Conservation (phyloP, 2,888 invertebrate genomes). For the Acrobasis consociella region DNA sequence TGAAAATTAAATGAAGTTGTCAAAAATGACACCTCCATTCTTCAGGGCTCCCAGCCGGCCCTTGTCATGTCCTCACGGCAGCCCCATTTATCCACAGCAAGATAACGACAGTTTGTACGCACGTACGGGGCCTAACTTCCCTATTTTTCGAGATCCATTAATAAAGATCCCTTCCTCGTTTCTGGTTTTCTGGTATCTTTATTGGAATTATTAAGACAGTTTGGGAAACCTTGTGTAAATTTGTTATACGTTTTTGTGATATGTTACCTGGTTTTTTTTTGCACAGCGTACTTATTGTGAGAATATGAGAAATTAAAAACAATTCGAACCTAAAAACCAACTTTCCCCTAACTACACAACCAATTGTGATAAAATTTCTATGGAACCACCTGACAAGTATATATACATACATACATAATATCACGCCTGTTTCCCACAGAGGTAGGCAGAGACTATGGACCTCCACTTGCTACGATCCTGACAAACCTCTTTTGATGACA, state of each 20-base stretch:
- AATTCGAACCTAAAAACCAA: too few species aligned
- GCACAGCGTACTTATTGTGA: too few species aligned
- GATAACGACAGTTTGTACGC: constrained; percentile 39
- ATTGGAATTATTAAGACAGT: constrained; percentile 18
- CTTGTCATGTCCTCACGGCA: constrained; percentile 37
- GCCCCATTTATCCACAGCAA: constrained; percentile 40
- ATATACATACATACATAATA: too few species aligned
- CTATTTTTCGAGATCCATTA: constrained; percentile 31
- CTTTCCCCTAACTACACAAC: too few species aligned
- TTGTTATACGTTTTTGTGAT: neutral
- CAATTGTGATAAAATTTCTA: too few species aligned
- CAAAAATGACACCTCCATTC: constrained; percentile 19
- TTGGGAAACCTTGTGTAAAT: constrained; percentile 3
- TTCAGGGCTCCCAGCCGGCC: constrained; percentile 26
- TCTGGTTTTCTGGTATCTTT: constrained; percentile 16
- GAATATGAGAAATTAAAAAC: too few species aligned
- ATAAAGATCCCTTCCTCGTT: constrained; percentile 27
- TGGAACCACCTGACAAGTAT: too few species aligned
- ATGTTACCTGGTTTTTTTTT: neutral
- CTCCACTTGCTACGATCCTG: too few species aligned
- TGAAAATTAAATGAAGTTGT: neutral
- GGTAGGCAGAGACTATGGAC: too few species aligned
- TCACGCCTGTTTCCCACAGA: too few species aligned
- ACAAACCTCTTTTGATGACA: too few species aligned
- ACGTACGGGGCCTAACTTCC: constrained; percentile 32